These are phyloP conservation scores for Plecotus auritus DNA, from an alignment of 2,113 vertebrate species.

Conservation along the genomic window DNA sequence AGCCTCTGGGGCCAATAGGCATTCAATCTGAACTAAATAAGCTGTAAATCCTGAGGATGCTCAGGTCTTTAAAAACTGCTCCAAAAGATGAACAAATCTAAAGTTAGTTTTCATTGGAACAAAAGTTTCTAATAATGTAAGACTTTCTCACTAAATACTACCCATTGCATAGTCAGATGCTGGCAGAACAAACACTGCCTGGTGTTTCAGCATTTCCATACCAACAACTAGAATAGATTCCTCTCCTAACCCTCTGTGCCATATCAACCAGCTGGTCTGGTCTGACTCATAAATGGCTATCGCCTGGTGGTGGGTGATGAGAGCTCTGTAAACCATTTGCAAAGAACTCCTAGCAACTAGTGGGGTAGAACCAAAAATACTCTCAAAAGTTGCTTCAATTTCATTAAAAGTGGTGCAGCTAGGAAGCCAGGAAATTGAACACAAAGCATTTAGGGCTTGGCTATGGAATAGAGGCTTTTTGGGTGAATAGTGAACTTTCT, in stretches of 20 bases:
- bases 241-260: conserved; percentile 10
- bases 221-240: conserved; percentile 47
- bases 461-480: background rate
- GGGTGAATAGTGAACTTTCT: background rate
- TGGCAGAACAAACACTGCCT: conserved; percentile 42
- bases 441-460: background rate
- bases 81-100: background rate
- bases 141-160: background rate
- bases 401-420: background rate
- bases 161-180: background rate
- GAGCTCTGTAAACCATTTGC: conserved; percentile 6
- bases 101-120: background rate
- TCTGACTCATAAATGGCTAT: conserved; percentile 52
- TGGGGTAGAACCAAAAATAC: background rate
- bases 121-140: conserved; percentile 13
- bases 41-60: background rate
- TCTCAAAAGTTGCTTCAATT: background rate
- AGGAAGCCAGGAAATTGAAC: background rate
- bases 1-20: background rate
- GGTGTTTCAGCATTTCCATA: conserved; percentile 5
- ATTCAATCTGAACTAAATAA: background rate
- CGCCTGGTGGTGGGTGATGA: conserved; percentile 39
- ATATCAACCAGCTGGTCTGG: conserved; percentile 46
- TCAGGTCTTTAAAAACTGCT: background rate
- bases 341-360: conserved; percentile 43